Conservation (phyloP, 2,888 invertebrate genomes). For the Alitta virens region DNA sequence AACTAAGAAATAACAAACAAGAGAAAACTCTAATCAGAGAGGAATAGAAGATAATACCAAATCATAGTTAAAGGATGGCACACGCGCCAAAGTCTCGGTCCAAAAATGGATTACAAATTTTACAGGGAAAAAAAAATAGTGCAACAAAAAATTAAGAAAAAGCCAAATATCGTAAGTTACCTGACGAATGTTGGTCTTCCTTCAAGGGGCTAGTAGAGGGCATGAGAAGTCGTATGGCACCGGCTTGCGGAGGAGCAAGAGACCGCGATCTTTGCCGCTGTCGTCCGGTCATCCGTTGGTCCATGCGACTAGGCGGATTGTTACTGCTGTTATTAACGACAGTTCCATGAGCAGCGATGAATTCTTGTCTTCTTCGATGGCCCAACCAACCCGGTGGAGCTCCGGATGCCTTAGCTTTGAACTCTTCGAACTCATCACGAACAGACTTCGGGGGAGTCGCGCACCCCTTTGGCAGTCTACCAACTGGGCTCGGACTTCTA, state of each 20-base stretch:
- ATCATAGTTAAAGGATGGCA: no score
- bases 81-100: no score
- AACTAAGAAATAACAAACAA: no score
- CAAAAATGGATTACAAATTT: no score
- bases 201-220: neutral
- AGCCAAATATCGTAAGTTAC: no score
- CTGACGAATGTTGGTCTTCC: no score
- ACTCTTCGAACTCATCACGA: constrained; percentile 21
- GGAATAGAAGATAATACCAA: no score
- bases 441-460: neutral
- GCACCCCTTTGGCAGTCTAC: neutral
- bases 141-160: no score
- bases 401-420: constrained; percentile 6
- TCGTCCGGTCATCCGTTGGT: no score
- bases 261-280: neutral
- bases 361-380: constrained; percentile 6
- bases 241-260: neutral
- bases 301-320: neutral
- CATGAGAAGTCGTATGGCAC: neutral
- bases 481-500: neutral
- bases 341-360: neutral
- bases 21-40: no score
- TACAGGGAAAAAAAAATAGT: no score
- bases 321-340: neutral
- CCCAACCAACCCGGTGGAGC: constrained; percentile 13